phyloP scores from a whole-genome alignment of 2,113 vertebrate genomes.

The Malurus elegans region DNA sequence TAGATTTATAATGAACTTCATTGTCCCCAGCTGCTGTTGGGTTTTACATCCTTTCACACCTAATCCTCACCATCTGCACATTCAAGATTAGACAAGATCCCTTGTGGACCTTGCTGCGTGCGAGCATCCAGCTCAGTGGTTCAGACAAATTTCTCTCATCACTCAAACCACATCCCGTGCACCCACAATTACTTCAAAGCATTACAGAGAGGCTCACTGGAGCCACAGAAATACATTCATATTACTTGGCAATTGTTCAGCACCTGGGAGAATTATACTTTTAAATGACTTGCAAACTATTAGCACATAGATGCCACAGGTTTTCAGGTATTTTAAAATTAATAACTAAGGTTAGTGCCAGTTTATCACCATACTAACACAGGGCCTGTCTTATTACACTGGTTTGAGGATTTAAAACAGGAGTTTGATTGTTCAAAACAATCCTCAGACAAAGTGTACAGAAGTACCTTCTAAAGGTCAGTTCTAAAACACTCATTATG shows the following conservation, averaged over 20 bases:
- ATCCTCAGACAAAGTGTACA: not conserved
- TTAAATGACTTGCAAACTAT: not conserved
- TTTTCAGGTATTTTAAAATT: not conserved
- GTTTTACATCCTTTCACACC: constrained; percentile 33
- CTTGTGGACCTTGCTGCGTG: not conserved
- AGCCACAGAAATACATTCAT: not conserved
- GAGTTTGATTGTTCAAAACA: not conserved
- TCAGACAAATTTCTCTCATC: constrained; percentile 31
- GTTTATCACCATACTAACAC: not conserved
- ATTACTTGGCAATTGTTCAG: not conserved
- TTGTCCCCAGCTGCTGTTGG: constrained; percentile 4
- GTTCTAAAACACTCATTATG: not conserved
- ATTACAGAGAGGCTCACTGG: not conserved
- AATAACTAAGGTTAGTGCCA: not conserved
- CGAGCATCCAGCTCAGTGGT: not conserved
- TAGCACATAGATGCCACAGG: not conserved
- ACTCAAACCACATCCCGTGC: not conserved
- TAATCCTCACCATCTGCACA: constrained; percentile 30
- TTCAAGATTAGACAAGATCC: constrained; percentile 12
- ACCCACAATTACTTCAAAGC: not conserved
- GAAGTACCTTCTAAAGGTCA: not conserved
- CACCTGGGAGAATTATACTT: not conserved
- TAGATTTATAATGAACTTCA: constrained; percentile 2
- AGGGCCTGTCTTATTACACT: not conserved
- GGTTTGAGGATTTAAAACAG: not conserved